Conservation (phyloP, 2,113 vertebrate species). For the Malaclemys terrapin region DNA sequence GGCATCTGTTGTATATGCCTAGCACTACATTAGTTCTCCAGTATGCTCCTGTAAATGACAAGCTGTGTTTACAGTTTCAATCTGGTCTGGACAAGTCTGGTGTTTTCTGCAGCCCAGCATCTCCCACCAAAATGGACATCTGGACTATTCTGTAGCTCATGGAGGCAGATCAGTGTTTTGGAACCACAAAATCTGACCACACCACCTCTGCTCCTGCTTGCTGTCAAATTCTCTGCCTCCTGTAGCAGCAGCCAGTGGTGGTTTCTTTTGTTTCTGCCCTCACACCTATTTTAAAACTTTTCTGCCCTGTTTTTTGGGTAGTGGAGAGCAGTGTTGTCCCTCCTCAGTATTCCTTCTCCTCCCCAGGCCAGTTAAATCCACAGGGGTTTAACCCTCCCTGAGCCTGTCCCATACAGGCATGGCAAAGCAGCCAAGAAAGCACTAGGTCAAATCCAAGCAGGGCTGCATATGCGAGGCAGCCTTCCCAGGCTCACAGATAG, state of each 20-base stretch:
- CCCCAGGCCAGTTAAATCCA: not conserved
- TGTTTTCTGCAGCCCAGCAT: not conserved
- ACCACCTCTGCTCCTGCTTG: not conserved
- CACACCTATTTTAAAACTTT: not conserved
- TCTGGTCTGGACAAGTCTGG: not conserved
- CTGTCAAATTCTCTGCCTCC: not conserved
- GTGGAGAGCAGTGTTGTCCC: not conserved
- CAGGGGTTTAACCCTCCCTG: not conserved
- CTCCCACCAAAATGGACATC: not conserved
- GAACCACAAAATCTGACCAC: not conserved
- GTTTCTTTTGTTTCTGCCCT: not conserved
- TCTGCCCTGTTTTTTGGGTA: not conserved
- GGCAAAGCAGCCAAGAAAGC: not conserved
- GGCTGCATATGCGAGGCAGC: not conserved
- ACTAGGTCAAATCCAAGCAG: not conserved
- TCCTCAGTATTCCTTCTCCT: not conserved
- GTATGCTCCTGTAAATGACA: not conserved
- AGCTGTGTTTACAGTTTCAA: slow-evolving; percentile 27
- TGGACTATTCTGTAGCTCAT: not conserved
- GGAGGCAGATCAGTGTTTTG: not conserved
- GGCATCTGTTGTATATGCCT: rapidly evolving
- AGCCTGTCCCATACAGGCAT: not conserved
- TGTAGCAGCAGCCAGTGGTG: not conserved
- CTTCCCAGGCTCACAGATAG: not conserved
- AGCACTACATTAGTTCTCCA: not conserved